These are phyloP conservation scores for Neodiprion virginianus DNA, from an alignment of 1,140 invertebrate genomes.

Conservation along the genomic window DNA sequence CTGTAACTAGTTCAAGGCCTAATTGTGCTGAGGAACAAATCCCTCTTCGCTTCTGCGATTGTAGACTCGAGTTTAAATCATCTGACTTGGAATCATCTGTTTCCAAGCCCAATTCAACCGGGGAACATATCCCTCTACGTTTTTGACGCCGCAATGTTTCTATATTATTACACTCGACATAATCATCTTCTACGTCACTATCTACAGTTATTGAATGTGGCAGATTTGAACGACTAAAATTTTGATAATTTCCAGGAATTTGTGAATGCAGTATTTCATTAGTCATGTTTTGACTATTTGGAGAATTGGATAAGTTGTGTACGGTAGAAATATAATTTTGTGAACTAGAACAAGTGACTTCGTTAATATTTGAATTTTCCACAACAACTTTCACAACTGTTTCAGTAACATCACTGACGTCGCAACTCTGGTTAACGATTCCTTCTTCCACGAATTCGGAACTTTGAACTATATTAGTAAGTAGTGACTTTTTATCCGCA, in stretches of 20 bases:
- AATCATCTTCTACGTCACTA: neutral
- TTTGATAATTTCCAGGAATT: constrained; percentile 2
- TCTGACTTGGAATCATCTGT: constrained; percentile 23
- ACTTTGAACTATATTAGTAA: constrained; percentile 47
- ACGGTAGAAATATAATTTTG: neutral
- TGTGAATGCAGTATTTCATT: neutral
- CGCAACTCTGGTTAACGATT: constrained; percentile 43
- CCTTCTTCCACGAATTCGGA: constrained; percentile 43
- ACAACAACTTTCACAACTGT: constrained; percentile 12
- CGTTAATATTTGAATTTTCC: constrained; percentile 2
- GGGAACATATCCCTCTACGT: constrained; percentile 64
- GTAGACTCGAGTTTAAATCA: constrained; percentile 28
- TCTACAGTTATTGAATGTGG: neutral
- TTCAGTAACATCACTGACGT: constrained; percentile 37
- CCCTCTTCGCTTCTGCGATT: constrained; percentile 44
- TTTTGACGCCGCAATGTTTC: constrained; percentile 60
- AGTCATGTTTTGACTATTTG: neutral
- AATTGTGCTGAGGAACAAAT: constrained; percentile 49
- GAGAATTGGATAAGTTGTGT: neutral
- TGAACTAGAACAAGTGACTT: neutral
- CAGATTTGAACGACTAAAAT: neutral
- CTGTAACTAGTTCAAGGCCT: constrained; percentile 37
- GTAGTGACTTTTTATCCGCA: constrained; percentile 49
- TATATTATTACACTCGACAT: constrained; percentile 35
- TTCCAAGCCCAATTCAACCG: constrained; percentile 52